Conservation (phyloP, 2,797 vertebrate species). For the Adrianichthys oophorus region DNA sequence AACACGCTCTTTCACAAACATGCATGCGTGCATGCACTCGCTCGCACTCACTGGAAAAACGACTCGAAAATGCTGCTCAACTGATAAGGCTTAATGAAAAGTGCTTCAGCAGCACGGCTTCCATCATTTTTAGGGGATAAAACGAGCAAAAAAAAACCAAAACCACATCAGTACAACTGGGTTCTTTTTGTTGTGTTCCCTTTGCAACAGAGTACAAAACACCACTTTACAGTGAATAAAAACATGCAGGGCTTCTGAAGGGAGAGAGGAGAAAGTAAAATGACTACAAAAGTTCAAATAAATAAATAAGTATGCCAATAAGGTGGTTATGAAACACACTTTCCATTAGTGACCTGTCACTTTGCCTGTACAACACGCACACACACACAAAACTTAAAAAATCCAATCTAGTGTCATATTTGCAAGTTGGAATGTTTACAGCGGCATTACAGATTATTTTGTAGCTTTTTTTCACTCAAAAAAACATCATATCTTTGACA, state of each 20-base stretch:
- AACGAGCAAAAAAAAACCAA: conserved; percentile 15
- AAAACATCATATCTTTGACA: conserved; percentile 62
- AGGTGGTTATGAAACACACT: conserved; percentile 46
- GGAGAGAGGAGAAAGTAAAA: conserved; percentile 22
- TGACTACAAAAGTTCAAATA: conserved; percentile 16
- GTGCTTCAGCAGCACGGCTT: conserved; percentile 7
- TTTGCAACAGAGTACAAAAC: conserved; percentile 39
- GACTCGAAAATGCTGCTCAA: conserved; percentile 29
- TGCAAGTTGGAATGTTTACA: conserved; percentile 64
- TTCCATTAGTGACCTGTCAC: conserved; percentile 34
- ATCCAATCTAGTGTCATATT: conserved; percentile 32
- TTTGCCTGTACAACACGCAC: conserved; percentile 57
- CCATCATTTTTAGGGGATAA: conserved; percentile 3
- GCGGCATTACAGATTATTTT: conserved; percentile 38
- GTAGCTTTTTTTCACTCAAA: conserved; percentile 40
- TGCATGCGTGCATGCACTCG: conserved; percentile 28
- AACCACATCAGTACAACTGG: conserved; percentile 6
- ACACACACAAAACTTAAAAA: conserved; percentile 22
- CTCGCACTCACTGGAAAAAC: conserved; percentile 23
- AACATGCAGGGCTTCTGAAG: conserved; percentile 53
- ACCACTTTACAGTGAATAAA: conserved; percentile 38
- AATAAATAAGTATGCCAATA: conserved; percentile 20
- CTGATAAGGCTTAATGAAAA: conserved; percentile 38
- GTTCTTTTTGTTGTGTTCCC: conserved; percentile 4
- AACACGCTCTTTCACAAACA: conserved; percentile 9